Evolutionary conservation across 2,888 invertebrate species (phyloP), one percentile per base, ranked within the genome.

Genomic region (Rhodophaea formosa): DNA sequence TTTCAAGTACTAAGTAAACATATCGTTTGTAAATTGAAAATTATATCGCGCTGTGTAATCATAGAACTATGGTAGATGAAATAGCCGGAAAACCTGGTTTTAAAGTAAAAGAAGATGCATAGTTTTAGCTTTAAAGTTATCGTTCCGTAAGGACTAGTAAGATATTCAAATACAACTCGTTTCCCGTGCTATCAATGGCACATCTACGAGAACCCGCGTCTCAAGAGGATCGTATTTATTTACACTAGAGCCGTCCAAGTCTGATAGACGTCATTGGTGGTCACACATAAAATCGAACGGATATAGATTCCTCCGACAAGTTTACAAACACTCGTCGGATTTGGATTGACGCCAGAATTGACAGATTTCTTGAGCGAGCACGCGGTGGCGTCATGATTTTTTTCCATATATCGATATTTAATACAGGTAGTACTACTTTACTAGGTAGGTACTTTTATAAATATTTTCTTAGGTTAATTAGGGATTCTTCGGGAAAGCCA

Each of bases 261-360:
- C n/a, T n/a, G 51, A 51, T 35, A 16, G 54, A 59, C 64, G 63
- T 58, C 62, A 66, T 67, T 64, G 67, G 67, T 63, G 65, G 67
- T 63, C 64, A 62, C 63, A 70, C 66, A 74, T 74, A 74, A 75
- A 74, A 75, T 70, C 65, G 74, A 76, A 73, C 80, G 82, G 80
- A 85, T 84, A 82, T 85, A 88, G 86, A 78, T 63, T 58, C 61
- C 64, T 67, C 70, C 65, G 65, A 72, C 71, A 81, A 83, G 82
- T 84, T 84, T 86, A 84, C 81, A 77, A 83, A 81, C 81, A 83
- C 74, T 67, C 63, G 64, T 81, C 87, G 88, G 87, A 80, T 66
- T 63, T 88, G 88, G 88, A 81, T 67, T 63, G 61, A 59, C 67
- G 88, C 88, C 88, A 88, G 77, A 71, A 70, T 72, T 71, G 51